These are phyloP conservation scores for Araneus ventricosus DNA, from an alignment of 1,140 invertebrate species.

Conservation along the genomic window DNA sequence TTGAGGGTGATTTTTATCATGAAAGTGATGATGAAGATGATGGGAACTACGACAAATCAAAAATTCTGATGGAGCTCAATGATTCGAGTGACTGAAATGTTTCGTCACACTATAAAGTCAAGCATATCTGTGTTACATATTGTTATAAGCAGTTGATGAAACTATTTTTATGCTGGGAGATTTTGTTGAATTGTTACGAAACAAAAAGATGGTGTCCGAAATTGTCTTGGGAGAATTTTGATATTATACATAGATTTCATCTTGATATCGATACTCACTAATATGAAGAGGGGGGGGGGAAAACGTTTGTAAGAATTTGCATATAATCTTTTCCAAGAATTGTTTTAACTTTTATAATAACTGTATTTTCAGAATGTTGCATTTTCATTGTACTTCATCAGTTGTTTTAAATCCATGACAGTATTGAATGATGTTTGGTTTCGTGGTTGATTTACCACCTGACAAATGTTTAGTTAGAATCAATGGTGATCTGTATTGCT, in stretches of 20 bases:
- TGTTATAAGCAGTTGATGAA: background rate
- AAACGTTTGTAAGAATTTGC: background rate
- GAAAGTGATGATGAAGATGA: background rate
- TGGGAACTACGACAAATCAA: background rate
- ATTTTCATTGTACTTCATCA: no score
- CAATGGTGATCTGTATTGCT: no score
- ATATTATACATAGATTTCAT: background rate
- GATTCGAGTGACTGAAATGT: background rate
- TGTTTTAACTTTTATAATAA: no score
- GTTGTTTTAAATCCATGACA: no score
- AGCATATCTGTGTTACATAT: constrained; percentile 9
- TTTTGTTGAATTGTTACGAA: background rate
- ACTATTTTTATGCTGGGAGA: background rate
- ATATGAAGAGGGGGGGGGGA: background rate
- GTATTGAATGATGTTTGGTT: no score
- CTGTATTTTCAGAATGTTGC: no score
- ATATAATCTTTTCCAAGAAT: no score
- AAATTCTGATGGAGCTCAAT: background rate
- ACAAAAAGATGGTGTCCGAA: background rate
- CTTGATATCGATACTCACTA: background rate
- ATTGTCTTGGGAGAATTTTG: background rate
- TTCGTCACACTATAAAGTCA: background rate
- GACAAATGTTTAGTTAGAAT: no score
- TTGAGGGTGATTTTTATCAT: background rate
- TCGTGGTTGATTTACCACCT: no score